These are phyloP conservation scores for Haplochromis vanheusdeni DNA, from an alignment of 2,113 vertebrate genomes.

Conservation along the genomic window DNA sequence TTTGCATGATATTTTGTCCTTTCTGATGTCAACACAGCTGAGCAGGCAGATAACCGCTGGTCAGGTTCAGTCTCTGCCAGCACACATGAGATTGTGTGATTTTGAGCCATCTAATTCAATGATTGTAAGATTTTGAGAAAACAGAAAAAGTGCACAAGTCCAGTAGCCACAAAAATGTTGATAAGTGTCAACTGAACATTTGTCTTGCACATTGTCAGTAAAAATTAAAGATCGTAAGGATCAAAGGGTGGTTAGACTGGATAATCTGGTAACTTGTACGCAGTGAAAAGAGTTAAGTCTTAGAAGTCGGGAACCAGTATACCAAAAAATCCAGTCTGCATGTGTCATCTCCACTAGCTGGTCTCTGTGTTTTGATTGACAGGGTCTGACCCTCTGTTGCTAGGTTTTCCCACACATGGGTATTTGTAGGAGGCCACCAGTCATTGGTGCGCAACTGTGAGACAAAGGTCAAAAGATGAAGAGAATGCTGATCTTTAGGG, in stretches of 20 bases:
- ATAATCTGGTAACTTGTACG: neutral
- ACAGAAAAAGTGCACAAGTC: neutral
- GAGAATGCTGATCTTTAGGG: constrained; percentile 54
- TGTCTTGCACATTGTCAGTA: neutral
- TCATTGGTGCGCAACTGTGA: constrained; percentile 47
- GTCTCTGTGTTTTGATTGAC: constrained; percentile 59
- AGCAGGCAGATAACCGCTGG: neutral
- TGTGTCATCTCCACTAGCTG: constrained; percentile 21
- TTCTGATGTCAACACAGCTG: neutral
- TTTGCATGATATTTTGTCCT: neutral
- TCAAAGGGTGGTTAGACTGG: neutral
- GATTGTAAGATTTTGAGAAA: neutral
- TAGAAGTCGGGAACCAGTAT: neutral
- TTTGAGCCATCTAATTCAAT: neutral
- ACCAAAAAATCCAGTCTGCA: neutral
- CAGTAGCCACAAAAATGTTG: neutral
- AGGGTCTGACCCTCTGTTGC: constrained; percentile 50
- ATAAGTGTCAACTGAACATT: neutral
- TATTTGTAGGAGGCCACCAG: constrained; percentile 61
- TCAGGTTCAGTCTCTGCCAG: neutral
- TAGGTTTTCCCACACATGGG: constrained; percentile 61
- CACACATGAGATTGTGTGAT: neutral
- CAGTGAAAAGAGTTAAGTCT: neutral
- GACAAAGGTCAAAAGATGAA: constrained; percentile 57
- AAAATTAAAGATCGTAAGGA: neutral